A percentile compares a stretch with the other conserved stretches of the same genome.
Evolutionary conservation across 2,797 vertebrate genomes (phyloP).

Genomic region (Pogonophryne albipinna): DNA sequence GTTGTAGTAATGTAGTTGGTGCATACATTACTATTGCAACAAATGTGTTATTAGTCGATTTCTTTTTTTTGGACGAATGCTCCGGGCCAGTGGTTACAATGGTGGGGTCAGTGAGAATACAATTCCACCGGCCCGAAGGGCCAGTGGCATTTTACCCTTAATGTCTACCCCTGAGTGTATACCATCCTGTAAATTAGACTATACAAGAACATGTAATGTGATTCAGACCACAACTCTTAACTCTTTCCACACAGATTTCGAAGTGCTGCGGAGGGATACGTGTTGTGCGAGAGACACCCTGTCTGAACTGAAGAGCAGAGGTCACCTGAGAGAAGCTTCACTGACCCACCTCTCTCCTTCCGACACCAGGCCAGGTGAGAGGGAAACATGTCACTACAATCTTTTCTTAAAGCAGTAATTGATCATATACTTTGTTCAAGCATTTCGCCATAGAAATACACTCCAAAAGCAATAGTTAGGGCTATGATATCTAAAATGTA

Average conservation of each 20-base stretch:
- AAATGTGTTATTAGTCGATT: too few species aligned
- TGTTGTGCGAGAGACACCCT: slow-evolving; percentile 50
- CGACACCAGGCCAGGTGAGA: slow-evolving; percentile 69
- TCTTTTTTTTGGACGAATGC: too few species aligned
- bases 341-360: slow-evolving; percentile 58
- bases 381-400: background rate
- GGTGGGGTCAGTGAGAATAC: too few species aligned
- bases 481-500: background rate
- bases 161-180: background rate
- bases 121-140: too few species aligned
- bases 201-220: background rate
- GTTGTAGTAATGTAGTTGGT: too few species aligned
- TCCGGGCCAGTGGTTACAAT: too few species aligned
- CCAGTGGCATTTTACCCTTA: too few species aligned
- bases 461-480: background rate
- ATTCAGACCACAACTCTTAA: background rate
- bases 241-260: slow-evolving; percentile 72
- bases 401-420: background rate
- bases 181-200: background rate
- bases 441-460: background rate
- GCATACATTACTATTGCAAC: too few species aligned
- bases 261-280: slow-evolving; percentile 86
- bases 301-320: slow-evolving; percentile 57
- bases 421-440: background rate
- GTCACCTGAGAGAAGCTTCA: slow-evolving; percentile 46